Conservation (phyloP, 2,797 vertebrate species). For the Fistularia tabacaria region DNA sequence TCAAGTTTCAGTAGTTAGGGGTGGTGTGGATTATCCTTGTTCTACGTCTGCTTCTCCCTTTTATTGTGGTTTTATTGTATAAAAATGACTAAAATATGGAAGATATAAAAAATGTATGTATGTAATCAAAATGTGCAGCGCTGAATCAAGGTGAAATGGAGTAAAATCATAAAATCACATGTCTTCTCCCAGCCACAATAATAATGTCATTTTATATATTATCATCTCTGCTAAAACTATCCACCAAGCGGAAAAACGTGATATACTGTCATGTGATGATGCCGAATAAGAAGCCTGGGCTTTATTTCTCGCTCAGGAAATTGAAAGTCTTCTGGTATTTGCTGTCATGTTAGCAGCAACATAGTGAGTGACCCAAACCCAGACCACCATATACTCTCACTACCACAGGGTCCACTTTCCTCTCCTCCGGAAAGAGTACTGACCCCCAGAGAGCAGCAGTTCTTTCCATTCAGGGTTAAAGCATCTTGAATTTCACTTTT, state of each 20-base stretch:
- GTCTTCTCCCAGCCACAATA: background rate
- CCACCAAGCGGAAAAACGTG: background rate
- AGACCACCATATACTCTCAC: constrained; percentile 77
- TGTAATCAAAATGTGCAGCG: too few species aligned
- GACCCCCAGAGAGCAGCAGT: constrained; percentile 77
- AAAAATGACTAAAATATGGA: too few species aligned
- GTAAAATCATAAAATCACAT: too few species aligned
- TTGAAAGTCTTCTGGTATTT: constrained; percentile 30
- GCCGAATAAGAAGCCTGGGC: constrained; percentile 2
- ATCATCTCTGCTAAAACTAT: constrained; percentile 2
- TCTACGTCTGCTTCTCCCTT: too few species aligned
- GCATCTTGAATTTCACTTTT: constrained; percentile 91
- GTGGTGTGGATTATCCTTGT: too few species aligned
- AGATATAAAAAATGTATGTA: too few species aligned
- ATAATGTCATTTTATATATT: background rate
- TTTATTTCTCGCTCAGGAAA: constrained; percentile 20
- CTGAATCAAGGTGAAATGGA: background rate
- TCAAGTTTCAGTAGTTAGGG: too few species aligned
- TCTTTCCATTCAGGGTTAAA: constrained; percentile 69
- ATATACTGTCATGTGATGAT: background rate
- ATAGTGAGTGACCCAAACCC: constrained; percentile 81
- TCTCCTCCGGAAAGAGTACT: constrained; percentile 76
- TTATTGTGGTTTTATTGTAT: too few species aligned
- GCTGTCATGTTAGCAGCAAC: constrained; percentile 55
- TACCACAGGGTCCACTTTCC: constrained; percentile 76